These are phyloP conservation scores for Phycodurus eques DNA, from an alignment of 2,113 vertebrate species.

Conservation along the genomic window DNA sequence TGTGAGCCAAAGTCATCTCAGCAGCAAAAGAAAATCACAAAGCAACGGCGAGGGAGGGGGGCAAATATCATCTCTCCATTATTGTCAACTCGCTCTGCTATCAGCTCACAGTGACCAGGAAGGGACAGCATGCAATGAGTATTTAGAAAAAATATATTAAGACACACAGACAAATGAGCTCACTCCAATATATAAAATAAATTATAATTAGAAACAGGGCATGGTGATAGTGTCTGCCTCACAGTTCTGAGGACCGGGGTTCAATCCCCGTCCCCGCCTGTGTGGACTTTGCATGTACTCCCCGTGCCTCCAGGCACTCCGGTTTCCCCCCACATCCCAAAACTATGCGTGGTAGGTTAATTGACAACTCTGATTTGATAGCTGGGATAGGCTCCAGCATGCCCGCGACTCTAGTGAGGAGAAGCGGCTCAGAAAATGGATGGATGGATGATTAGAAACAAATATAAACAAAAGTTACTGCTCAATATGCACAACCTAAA, in stretches of 20 bases:
- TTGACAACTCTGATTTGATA: no score
- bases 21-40: slow-evolving; percentile 60
- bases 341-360: no score
- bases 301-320: no score
- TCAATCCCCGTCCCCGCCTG: no score
- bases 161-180: slow-evolving; percentile 9
- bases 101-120: slow-evolving; percentile 57
- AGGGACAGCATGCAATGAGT: slow-evolving; percentile 46
- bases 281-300: no score
- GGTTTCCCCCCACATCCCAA: no score
- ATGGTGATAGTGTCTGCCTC: no score
- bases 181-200: slow-evolving; percentile 15
- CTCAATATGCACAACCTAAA: slow-evolving; percentile 9
- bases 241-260: no score
- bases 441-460: background rate
- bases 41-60: slow-evolving; percentile 14
- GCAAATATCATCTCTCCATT: slow-evolving; percentile 54
- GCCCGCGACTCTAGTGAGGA: no score
- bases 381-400: no score
- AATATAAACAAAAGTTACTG: slow-evolving; percentile 1
- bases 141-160: slow-evolving; percentile 43
- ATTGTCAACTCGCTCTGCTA: slow-evolving; percentile 48
- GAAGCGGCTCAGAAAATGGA: no score
- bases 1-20: slow-evolving; percentile 62
- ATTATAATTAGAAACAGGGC: background rate